Percentiles rank a stretch among this genome's conserved stretches.
Evolutionary conservation across 2,797 vertebrate species (phyloP).

Genomic region (Leucoraja ocellata): DNA sequence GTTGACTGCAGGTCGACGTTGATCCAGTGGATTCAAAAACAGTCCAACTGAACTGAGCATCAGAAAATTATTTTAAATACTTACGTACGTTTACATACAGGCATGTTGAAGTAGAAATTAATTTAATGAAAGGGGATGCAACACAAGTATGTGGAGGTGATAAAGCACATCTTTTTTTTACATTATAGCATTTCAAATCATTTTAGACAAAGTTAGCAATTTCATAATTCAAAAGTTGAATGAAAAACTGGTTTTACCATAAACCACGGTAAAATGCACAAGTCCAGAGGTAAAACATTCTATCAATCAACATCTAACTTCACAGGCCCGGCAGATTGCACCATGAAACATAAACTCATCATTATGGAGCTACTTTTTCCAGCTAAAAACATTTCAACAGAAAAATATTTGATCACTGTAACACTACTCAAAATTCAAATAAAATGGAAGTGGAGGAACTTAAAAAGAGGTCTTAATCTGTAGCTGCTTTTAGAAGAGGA

Average conservation of each 20-base stretch:
- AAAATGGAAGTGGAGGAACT: conserved; percentile 14
- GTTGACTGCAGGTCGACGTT: no score
- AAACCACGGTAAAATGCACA: not conserved
- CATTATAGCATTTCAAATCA: not conserved
- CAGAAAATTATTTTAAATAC: not conserved
- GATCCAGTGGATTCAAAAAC: not conserved
- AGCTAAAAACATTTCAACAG: not conserved
- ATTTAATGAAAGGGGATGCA: not conserved
- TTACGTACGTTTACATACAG: not conserved
- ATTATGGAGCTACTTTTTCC: not conserved
- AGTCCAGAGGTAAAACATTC: not conserved
- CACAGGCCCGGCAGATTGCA: not conserved
- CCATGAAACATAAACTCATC: not conserved
- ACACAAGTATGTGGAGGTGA: not conserved
- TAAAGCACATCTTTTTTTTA: not conserved
- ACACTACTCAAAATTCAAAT: not conserved
- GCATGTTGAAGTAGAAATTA: not conserved
- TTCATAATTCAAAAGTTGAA: not conserved
- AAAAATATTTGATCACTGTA: not conserved
- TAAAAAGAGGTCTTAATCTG: not conserved
- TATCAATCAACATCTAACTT: not conserved
- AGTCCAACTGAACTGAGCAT: not conserved
- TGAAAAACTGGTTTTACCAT: not conserved
- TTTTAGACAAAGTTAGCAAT: no score
- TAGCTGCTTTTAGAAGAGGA: not conserved